Evolutionary conservation across 2,888 invertebrate species (phyloP).

Genomic region (Neoscelio sp.): DNA sequence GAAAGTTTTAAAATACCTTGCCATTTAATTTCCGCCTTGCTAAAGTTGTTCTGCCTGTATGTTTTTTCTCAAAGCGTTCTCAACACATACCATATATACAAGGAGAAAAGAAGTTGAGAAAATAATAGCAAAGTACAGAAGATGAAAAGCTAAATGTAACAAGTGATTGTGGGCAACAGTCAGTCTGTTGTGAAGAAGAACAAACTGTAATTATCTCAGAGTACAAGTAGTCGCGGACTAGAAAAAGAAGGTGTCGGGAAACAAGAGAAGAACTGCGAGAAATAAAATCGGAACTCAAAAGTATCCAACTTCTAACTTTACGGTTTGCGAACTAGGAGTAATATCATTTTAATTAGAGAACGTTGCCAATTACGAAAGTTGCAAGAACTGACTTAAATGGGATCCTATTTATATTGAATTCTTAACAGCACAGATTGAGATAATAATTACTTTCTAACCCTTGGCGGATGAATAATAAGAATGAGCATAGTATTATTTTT

Average conservation of each 20-base stretch:
- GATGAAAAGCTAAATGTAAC: constrained; percentile 51
- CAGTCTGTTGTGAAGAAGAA: constrained; percentile 58
- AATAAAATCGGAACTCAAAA: constrained; percentile 33
- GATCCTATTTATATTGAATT: not conserved
- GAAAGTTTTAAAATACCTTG: constrained; percentile 68
- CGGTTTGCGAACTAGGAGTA: constrained; percentile 59
- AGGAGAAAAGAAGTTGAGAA: constrained; percentile 32
- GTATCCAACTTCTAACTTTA: constrained; percentile 42
- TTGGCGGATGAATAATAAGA: too few species aligned
- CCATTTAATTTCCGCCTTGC: constrained; percentile 70
- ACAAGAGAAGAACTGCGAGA: constrained; percentile 8
- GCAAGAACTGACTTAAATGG: constrained; percentile 52
- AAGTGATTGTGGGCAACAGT: constrained; percentile 42
- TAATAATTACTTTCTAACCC: too few species aligned
- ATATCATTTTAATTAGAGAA: constrained; percentile 70
- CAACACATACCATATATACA: constrained; percentile 30
- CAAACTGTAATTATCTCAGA: constrained; percentile 70
- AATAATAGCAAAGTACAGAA: constrained; percentile 39
- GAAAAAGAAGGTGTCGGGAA: constrained; percentile 4
- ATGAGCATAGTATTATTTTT: too few species aligned
- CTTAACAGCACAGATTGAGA: not conserved
- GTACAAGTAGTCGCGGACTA: constrained; percentile 45
- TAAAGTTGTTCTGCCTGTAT: constrained; percentile 53
- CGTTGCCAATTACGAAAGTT: constrained; percentile 69
- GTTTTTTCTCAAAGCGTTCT: constrained; percentile 63